Evolutionary conservation across 2,888 invertebrate species (phyloP).

Genomic region (Oxyscelio sp.): DNA sequence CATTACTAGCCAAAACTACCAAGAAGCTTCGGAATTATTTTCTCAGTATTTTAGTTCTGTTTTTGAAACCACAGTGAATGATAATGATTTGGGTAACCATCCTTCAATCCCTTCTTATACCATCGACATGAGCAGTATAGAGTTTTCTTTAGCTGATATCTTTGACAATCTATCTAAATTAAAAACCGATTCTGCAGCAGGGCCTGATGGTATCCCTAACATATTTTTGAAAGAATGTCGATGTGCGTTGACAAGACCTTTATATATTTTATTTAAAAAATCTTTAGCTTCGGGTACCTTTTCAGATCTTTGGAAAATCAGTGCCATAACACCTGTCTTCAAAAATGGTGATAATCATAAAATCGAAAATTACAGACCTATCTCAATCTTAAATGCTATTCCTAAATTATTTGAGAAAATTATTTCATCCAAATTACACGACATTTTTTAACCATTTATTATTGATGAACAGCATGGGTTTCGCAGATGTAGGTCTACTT

Average conservation of each 20-base stretch:
- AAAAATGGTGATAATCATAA: too few species aligned
- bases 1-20: not conserved
- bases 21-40: conserved; percentile 1
- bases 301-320: conserved; percentile 10
- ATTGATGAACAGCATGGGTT: too few species aligned
- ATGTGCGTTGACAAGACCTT: not conserved
- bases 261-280: conserved; percentile 9
- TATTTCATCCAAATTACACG: too few species aligned
- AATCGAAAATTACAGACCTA: too few species aligned
- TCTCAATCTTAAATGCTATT: too few species aligned
- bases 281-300: conserved; percentile 10
- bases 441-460: too few species aligned
- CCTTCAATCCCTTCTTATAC: too few species aligned
- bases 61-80: not conserved
- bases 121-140: not conserved
- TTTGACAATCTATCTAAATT: not conserved
- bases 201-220: conserved; percentile 15
- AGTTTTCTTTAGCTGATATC: not conserved
- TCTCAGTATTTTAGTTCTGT: conserved; percentile 14
- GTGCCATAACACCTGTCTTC: too few species aligned
- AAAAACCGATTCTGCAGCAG: not conserved
- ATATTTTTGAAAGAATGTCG: conserved; percentile 1
- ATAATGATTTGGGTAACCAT: too few species aligned
- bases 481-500: too few species aligned
- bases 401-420: too few species aligned